Conservation (phyloP, 2,888 invertebrate species). For the Augochlorella aurata region DNA sequence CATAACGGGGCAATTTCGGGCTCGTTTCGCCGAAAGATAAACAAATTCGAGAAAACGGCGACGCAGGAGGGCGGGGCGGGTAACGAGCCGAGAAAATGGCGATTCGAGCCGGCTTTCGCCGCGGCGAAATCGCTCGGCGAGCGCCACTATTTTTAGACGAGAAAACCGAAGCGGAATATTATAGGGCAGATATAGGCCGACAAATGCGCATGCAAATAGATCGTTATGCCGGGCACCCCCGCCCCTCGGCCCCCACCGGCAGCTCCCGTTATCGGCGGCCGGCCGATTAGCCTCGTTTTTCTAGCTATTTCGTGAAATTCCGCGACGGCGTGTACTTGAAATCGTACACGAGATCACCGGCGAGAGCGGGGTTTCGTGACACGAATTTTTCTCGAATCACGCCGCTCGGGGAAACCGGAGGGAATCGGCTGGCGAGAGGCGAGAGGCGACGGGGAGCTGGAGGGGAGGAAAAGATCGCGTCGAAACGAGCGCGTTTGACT, state of each 20-base stretch:
- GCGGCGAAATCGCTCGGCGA: constrained; percentile 10
- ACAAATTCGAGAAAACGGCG: constrained; percentile 11
- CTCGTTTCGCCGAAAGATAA: background rate
- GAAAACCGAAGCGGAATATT: constrained; percentile 33
- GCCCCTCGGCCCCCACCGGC: background rate
- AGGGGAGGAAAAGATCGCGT: constrained; percentile 23
- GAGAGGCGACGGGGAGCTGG: background rate
- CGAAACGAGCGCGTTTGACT: constrained; percentile 59
- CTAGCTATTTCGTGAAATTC: constrained; percentile 62
- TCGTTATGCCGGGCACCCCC: constrained; percentile 51
- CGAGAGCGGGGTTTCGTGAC: constrained; percentile 58
- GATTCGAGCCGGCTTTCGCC: constrained; percentile 19
- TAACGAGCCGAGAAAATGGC: constrained; percentile 49
- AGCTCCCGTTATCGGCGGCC: constrained; percentile 48
- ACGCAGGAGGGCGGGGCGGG: background rate
- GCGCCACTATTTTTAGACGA: constrained; percentile 34
- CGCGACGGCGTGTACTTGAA: constrained; percentile 43
- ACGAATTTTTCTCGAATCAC: constrained; percentile 38
- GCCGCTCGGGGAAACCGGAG: constrained; percentile 2
- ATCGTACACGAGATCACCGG: constrained; percentile 57
- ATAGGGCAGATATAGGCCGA: constrained; percentile 29
- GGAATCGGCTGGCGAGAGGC: too few relatives aligned
- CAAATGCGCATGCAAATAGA: constrained; percentile 60
- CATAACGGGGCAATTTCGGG: constrained; percentile 6
- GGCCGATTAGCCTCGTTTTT: constrained; percentile 71